phyloP scores from a whole-genome alignment of 1,140 invertebrate genomes.

The Atta colombica region DNA sequence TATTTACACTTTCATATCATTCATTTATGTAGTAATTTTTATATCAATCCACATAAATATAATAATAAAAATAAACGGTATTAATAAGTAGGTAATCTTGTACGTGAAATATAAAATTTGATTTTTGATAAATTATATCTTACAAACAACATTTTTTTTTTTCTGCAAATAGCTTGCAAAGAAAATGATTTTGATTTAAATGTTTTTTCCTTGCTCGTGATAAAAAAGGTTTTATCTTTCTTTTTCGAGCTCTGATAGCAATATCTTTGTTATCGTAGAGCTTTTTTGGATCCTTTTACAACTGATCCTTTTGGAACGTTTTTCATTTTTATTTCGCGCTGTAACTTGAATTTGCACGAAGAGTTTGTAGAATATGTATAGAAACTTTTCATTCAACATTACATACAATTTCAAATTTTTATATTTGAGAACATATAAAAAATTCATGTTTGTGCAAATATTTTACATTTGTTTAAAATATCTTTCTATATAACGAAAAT shows the following conservation, averaged over 20 bases:
- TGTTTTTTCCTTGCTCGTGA: neutral
- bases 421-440: conserved; percentile 3
- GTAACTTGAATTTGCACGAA: neutral
- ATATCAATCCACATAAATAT: neutral
- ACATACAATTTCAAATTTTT: neutral
- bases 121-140: conserved; percentile 12
- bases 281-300: neutral
- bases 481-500: neutral
- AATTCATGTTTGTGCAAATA: neutral
- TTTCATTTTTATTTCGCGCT: neutral
- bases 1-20: no score
- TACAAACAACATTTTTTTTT: neutral
- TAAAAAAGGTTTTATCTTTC: conserved; percentile 14
- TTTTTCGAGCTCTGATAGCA: neutral
- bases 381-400: neutral
- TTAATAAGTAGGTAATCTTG: neutral
- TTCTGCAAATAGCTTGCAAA: neutral
- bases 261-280: neutral
- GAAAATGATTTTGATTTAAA: conserved; percentile 23
- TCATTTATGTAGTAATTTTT: neutral
- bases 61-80: conserved; percentile 13
- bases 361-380: neutral
- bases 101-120: neutral
- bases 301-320: neutral
- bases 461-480: neutral